Percentiles rank a stretch among this genome's conserved stretches.
Conservation (phyloP, 2,888 invertebrate species). For the Pogonocherus hispidulus region DNA sequence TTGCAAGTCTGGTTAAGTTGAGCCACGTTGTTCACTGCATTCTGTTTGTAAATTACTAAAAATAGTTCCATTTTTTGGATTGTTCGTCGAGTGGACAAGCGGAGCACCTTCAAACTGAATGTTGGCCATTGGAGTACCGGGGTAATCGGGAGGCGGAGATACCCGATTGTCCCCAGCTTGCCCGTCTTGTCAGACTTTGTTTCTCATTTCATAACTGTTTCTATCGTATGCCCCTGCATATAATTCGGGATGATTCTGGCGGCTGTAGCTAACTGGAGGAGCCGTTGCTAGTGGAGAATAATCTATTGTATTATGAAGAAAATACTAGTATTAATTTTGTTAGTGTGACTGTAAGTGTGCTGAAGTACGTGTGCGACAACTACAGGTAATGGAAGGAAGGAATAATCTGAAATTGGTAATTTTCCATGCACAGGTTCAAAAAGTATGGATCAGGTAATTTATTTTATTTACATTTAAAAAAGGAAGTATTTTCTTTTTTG, state of each 20-base stretch:
- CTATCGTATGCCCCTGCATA: slow-evolving; percentile 79
- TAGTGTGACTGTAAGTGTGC: slow-evolving; percentile 44
- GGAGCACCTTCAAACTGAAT: slow-evolving; percentile 40
- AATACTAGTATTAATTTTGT: slow-evolving; percentile 45
- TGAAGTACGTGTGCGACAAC: slow-evolving; percentile 19
- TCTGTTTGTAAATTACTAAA: slow-evolving; percentile 15
- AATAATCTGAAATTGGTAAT: not conserved
- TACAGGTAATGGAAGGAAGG: not conserved
- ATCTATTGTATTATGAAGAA: slow-evolving; percentile 54
- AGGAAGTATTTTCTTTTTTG: too few relatives aligned
- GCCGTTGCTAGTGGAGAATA: slow-evolving; percentile 69
- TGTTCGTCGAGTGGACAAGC: slow-evolving; percentile 30
- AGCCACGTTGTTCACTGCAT: slow-evolving; percentile 36
- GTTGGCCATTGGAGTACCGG: slow-evolving; percentile 64
- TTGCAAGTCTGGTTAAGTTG: slow-evolving; percentile 37
- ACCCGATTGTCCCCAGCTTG: slow-evolving; percentile 57
- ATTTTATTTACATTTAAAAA: not conserved
- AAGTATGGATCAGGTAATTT: not conserved
- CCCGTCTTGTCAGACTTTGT: slow-evolving; percentile 76
- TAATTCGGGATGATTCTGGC: slow-evolving; percentile 73
- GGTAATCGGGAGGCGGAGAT: slow-evolving; percentile 68
- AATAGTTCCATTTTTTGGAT: slow-evolving; percentile 7
- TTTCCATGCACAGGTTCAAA: not conserved
- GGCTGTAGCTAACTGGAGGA: slow-evolving; percentile 62
- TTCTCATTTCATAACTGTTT: slow-evolving; percentile 78